Evolutionary conservation across 2,888 invertebrate species (phyloP).

Genomic region (Formica aserva): DNA sequence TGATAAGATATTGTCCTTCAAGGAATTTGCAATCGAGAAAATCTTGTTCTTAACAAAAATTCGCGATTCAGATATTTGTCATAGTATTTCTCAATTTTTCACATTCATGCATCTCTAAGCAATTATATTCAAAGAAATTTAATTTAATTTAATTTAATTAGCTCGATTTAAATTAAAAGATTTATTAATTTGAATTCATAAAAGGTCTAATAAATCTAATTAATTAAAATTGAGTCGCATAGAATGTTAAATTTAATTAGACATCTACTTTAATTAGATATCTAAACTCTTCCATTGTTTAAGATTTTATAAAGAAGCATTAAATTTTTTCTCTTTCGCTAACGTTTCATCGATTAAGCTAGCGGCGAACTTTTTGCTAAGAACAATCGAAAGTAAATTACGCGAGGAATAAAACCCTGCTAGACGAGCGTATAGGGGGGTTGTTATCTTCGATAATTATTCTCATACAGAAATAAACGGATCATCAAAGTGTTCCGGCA

Average conservation of each 20-base stretch:
- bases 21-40: background rate
- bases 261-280: background rate
- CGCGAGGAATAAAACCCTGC: background rate
- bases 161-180: background rate
- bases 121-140: background rate
- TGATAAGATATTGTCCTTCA: background rate
- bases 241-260: background rate
- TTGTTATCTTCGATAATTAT: slow-evolving; percentile 42
- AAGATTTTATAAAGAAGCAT: background rate
- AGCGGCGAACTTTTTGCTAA: slow-evolving; percentile 23
- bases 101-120: background rate
- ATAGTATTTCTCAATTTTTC: background rate
- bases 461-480: slow-evolving; percentile 30
- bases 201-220: background rate
- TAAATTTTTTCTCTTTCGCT: background rate
- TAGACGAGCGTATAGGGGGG: background rate
- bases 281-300: background rate
- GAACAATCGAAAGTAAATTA: slow-evolving; percentile 16
- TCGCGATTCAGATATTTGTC: background rate
- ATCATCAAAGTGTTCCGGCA: slow-evolving; percentile 40
- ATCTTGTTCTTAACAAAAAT: background rate
- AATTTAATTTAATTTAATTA: slow-evolving; percentile 7
- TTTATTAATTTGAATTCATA: background rate
- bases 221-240: background rate
- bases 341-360: background rate